Percentiles rank a stretch among this genome's conserved stretches.
These are phyloP conservation scores for Falco berigora DNA, from an alignment of 2,797 vertebrate species.

Conservation along the genomic window DNA sequence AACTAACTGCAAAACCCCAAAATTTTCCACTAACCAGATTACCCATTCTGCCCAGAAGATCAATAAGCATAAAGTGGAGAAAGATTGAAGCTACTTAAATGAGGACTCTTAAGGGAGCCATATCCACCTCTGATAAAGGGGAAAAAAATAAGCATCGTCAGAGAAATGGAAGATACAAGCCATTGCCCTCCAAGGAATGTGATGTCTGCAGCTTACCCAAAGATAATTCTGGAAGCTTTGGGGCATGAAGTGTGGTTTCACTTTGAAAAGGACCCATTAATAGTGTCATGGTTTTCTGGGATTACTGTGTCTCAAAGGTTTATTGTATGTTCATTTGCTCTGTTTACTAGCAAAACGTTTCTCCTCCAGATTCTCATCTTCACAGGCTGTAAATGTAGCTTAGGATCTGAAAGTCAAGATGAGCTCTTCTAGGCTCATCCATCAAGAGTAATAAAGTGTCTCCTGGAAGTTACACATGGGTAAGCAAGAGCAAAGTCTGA, in stretches of 20 bases:
- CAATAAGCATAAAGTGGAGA: slow-evolving; percentile 23
- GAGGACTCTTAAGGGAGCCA: slow-evolving; percentile 39
- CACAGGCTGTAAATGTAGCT: slow-evolving; percentile 28
- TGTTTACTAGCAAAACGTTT: slow-evolving; percentile 53
- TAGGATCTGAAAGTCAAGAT: slow-evolving; percentile 38
- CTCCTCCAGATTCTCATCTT: slow-evolving; percentile 30
- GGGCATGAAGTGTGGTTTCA: slow-evolving; percentile 33
- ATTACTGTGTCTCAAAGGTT: slow-evolving; percentile 56
- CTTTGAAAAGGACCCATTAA: slow-evolving; percentile 51
- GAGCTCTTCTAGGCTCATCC: slow-evolving; percentile 46
- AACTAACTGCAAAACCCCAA: not conserved
- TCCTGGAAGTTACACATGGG: slow-evolving; percentile 39
- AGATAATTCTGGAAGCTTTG: slow-evolving; percentile 47
- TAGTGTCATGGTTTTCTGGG: slow-evolving; percentile 41
- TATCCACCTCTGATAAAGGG: slow-evolving; percentile 26
- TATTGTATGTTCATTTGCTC: slow-evolving; percentile 51
- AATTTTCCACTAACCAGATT: slow-evolving; percentile 1
- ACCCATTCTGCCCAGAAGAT: slow-evolving; percentile 5
- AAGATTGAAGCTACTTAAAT: slow-evolving; percentile 44
- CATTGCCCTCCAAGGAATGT: slow-evolving; percentile 40
- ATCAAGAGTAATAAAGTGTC: slow-evolving; percentile 56
- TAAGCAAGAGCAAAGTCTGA: slow-evolving; percentile 26
- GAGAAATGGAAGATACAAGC: slow-evolving; percentile 33
- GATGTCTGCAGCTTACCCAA: slow-evolving; percentile 38
- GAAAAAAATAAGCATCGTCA: not conserved